Percentiles rank a stretch among this genome's conserved stretches.
Evolutionary conservation across 2,797 vertebrate species (phyloP).

Genomic region (Spinibarbus caldwelli): DNA sequence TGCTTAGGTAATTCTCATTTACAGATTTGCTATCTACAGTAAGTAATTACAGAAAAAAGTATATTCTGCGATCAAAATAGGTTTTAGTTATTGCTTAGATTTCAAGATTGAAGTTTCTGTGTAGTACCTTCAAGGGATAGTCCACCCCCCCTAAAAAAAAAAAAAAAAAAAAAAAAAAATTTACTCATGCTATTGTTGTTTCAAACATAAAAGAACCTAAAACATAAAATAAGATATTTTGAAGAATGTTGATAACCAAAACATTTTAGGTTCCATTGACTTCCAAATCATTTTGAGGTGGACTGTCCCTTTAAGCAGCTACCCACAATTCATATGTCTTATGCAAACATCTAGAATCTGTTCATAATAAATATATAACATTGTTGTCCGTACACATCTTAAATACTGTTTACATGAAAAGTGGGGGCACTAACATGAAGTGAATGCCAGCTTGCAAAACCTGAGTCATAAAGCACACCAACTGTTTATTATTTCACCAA

Average conservation of each 20-base stretch:
- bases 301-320: background rate
- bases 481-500: slow-evolving; percentile 1
- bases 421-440: background rate
- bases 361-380: background rate
- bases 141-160: background rate
- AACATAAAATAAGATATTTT: background rate
- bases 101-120: background rate
- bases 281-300: background rate
- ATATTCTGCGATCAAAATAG: background rate
- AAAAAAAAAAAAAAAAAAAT: background rate
- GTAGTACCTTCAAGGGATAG: background rate
- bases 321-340: background rate
- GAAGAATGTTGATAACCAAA: background rate
- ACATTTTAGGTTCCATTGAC: background rate
- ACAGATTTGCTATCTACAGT: background rate
- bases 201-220: background rate
- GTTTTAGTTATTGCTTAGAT: background rate
- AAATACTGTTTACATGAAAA: background rate
- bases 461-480: slow-evolving; percentile 23
- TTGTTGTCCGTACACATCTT: background rate
- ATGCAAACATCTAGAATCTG: background rate
- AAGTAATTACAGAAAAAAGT: background rate
- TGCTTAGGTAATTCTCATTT: background rate
- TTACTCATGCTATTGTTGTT: background rate
- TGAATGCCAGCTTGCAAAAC: slow-evolving; percentile 5